Evolutionary conservation across 2,888 invertebrate genomes (phyloP).

Genomic region (Hypena proboscidalis): DNA sequence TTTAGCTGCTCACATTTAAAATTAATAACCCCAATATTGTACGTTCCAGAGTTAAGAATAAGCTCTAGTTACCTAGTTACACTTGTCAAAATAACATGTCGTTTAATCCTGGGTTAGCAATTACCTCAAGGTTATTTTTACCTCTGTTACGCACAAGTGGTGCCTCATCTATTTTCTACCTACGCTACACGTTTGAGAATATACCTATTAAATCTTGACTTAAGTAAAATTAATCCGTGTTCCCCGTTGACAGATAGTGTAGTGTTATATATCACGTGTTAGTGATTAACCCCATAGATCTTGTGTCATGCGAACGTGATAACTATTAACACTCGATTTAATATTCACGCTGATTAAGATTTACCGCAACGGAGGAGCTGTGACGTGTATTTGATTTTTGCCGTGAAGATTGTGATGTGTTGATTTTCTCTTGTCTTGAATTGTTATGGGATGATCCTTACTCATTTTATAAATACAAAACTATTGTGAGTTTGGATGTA

Average conservation of each 20-base stretch:
- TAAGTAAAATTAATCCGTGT: constrained; percentile 22
- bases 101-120: too few relatives aligned
- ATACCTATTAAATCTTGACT: not conserved
- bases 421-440: too few relatives aligned
- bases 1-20: not conserved
- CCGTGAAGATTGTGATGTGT: too few relatives aligned
- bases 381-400: too few relatives aligned
- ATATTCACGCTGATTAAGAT: not conserved
- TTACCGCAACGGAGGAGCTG: not conserved
- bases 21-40: constrained; percentile 11
- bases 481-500: too few relatives aligned
- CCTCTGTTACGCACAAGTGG: too few relatives aligned
- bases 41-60: constrained; percentile 4
- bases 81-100: constrained; percentile 21
- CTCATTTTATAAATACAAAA: too few relatives aligned
- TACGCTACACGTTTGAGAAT: not conserved
- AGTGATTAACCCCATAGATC: not conserved
- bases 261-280: not conserved
- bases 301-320: not conserved
- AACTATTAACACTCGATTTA: not conserved
- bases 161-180: too few relatives aligned
- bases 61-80: constrained; percentile 24
- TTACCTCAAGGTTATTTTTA: too few relatives aligned
- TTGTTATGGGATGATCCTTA: too few relatives aligned
- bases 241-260: too few relatives aligned